phyloP scores from a whole-genome alignment of 2,888 invertebrate genomes.

The Drosophila kambysellisi region DNA sequence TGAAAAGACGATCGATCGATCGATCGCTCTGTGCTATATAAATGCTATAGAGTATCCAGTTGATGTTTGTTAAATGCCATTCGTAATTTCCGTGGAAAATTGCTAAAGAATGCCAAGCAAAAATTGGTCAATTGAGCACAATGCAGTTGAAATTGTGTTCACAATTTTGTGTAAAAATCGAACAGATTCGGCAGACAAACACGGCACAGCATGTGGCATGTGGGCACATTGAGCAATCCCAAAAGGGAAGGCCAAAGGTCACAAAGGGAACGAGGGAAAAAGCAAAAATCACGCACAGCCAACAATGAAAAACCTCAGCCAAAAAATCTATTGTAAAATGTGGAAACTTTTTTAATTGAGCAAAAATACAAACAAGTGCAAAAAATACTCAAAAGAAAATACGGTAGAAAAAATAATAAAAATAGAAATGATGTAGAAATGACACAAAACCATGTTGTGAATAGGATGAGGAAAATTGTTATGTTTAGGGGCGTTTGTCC shows the following conservation, averaged over 20 bases:
- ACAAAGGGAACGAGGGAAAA: constrained; percentile 40
- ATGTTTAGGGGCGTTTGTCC: constrained; percentile 59
- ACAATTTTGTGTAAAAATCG: constrained; percentile 37
- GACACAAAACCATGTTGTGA: constrained; percentile 21
- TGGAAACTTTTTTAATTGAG: constrained; percentile 74
- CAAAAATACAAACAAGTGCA: constrained; percentile 79
- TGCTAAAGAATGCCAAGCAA: constrained; percentile 57
- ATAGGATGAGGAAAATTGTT: constrained; percentile 38
- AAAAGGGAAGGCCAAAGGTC: constrained; percentile 55
- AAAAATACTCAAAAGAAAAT: constrained; percentile 53
- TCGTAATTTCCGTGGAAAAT: constrained; percentile 73
- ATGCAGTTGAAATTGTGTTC: constrained; percentile 53
- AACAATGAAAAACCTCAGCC: constrained; percentile 49
- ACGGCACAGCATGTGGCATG: constrained; percentile 73
- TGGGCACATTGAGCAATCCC: constrained; percentile 69
- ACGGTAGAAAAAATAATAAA: constrained; percentile 7
- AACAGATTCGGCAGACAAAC: constrained; percentile 39
- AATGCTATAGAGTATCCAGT: constrained; percentile 20
- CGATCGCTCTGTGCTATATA: constrained; percentile 2
- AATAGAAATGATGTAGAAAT: constrained; percentile 11
- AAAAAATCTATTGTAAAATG: constrained; percentile 11
- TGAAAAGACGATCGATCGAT: constrained; percentile 28
- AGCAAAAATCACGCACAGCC: constrained; percentile 68
- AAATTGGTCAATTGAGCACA: constrained; percentile 51
- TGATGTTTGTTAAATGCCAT: constrained; percentile 47